Base-by-base conservation (phyloP, 2,113 vertebrate genomes). In the Aramus guarauna region DNA sequence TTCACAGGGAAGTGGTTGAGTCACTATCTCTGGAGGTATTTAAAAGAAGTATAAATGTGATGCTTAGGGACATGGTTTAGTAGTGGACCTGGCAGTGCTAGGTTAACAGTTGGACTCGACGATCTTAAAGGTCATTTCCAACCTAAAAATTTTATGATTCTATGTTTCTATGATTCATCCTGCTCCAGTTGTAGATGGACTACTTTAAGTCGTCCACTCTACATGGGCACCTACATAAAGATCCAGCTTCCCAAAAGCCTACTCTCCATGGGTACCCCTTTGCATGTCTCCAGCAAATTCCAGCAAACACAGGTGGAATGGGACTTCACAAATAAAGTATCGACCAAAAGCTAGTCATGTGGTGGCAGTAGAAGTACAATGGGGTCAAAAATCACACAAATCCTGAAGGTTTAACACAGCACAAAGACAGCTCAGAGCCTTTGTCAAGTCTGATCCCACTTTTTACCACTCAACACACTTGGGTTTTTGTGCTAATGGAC, bases 231-330 rank as follows among this genome's bases (percentile, higher is more conserved):
- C 52, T 41, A 50, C 9, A 32, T 0, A 5, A 90, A 60, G 41
- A 47, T 15, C 16, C 37, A 75, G 29, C 26, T 59, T 59, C 48
- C 52, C 66, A 63, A 59, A 95, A 78, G n/a, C 15, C 50, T 37
- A 0, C 59, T 62, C 41, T 52, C 36, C 0, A 0, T 45, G 27
- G 6, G 27, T 17, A 52, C 20, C 20, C 10, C 26, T 78, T 37
- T 78, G 34, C 2, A 0, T 60, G 53, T 64, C 66, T 82, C 78
- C 62, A 72, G 56, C 26, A 85, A 78, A 36, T 24, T 82, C 78
- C 62, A 72, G 56, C 22, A 85, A 78, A 36, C 27, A 50, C 3
- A 76, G 8, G 16, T 11, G 43, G 39, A 88, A 76, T 17, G 47
- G 41, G 52, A 59, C 43, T 24, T 69, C 60, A 82, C 6, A 0